phyloP scores from a whole-genome alignment of 2,797 vertebrate species.

The Onychomys torridus region DNA sequence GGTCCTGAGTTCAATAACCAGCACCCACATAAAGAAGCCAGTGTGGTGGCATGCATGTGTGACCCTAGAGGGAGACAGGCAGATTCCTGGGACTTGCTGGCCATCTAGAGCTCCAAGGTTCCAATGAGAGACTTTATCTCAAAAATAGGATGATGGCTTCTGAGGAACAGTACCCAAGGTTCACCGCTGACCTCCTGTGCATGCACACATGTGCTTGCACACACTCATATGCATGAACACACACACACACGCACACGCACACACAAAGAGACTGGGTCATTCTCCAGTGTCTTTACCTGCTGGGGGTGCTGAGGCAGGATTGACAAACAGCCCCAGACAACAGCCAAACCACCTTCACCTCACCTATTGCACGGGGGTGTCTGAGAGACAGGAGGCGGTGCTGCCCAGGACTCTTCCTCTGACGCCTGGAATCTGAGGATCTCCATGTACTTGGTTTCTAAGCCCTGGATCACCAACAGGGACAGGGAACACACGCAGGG shows the following conservation, averaged over 20 bases:
- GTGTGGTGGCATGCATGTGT: not conserved
- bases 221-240: not conserved
- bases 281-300: not conserved
- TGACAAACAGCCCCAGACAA: not conserved
- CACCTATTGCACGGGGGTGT: conserved; percentile 75
- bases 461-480: conserved; percentile 66
- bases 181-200: not conserved
- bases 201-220: too few relatives aligned
- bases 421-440: conserved; percentile 81
- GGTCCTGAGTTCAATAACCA: not conserved
- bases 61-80: not conserved
- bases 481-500: not conserved
- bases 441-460: conserved; percentile 82
- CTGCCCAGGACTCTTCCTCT: conserved; percentile 74
- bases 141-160: not conserved
- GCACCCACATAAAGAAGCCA: not conserved
- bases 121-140: not conserved
- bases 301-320: not conserved
- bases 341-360: not conserved
- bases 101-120: not conserved
- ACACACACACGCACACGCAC: too few relatives aligned
- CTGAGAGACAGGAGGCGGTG: conserved; percentile 44
- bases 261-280: not conserved
- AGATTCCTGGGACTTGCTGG: not conserved
- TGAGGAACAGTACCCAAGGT: not conserved